Evolutionary conservation across 1,140 invertebrate species (phyloP).

Genomic region (Lepidostoma basale): DNA sequence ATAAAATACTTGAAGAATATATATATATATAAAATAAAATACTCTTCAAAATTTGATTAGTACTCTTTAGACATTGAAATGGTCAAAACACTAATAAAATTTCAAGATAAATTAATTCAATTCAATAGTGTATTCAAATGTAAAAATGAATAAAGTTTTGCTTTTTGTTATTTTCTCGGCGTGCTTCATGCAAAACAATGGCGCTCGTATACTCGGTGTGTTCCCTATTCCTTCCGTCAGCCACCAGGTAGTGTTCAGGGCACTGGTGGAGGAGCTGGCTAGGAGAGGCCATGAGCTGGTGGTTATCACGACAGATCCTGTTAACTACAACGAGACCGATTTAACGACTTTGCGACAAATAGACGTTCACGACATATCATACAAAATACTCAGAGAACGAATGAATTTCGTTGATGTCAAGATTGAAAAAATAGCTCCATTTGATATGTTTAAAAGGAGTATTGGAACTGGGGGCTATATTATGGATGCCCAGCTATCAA

Average conservation of each 20-base stretch:
- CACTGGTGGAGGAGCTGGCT: neutral
- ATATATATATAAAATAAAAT: too few species aligned
- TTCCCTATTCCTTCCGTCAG: too few species aligned
- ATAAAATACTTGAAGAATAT: too few species aligned
- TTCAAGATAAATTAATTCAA: neutral
- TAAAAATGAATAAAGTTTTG: neutral
- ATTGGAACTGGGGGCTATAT: slow-evolving; percentile 5
- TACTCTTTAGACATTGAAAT: too few species aligned
- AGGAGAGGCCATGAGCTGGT: slow-evolving; percentile 58
- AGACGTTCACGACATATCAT: slow-evolving; percentile 50
- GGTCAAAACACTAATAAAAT: neutral
- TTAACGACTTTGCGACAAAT: slow-evolving; percentile 52
- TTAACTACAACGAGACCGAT: slow-evolving; percentile 42
- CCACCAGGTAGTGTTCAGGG: neutral
- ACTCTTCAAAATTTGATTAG: too few species aligned
- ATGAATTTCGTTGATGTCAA: slow-evolving; percentile 10
- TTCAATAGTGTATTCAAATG: neutral
- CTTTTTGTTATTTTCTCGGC: neutral
- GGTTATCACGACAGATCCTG: slow-evolving; percentile 53
- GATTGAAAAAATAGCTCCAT: neutral
- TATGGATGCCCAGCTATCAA: slow-evolving; percentile 45
- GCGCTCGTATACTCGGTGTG: neutral
- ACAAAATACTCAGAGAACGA: slow-evolving; percentile 41
- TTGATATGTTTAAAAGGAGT: slow-evolving; percentile 45
- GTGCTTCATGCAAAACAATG: neutral